Percentiles rank a stretch among this genome's conserved stretches.
These are phyloP conservation scores for Neoarius graeffei DNA, from an alignment of 2,113 vertebrate genomes.

Conservation along the genomic window DNA sequence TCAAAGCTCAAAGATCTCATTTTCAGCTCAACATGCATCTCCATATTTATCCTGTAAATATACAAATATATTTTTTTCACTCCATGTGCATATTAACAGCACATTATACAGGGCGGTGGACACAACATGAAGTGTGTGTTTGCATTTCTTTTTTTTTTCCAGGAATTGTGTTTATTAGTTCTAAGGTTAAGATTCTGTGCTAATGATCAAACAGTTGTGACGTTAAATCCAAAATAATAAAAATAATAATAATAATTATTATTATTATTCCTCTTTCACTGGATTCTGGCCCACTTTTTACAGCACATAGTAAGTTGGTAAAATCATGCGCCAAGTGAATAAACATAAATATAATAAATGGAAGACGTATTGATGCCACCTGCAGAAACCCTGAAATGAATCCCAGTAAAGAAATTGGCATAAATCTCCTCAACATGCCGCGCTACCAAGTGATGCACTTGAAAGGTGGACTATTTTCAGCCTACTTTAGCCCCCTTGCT, in stretches of 20 bases:
- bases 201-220: neutral
- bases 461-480: conserved; percentile 18
- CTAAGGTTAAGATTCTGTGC: neutral
- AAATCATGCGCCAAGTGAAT: neutral
- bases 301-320: neutral
- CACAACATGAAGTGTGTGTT: neutral
- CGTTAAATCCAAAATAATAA: neutral
- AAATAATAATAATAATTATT: too few relatives aligned
- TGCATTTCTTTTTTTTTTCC: neutral
- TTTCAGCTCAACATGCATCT: neutral
- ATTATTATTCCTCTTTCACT: neutral
- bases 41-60: neutral
- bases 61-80: neutral
- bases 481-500: neutral
- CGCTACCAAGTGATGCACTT: conserved; percentile 1
- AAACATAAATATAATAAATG: neutral
- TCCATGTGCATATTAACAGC: neutral
- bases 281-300: neutral
- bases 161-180: neutral
- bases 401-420: conserved; percentile 13
- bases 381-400: neutral
- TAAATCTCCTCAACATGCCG: neutral
- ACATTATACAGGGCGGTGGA: neutral
- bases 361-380: neutral
- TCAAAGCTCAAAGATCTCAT: neutral